Base-by-base conservation (phyloP, 2,113 vertebrate species). In the Thomomys bottae region DNA sequence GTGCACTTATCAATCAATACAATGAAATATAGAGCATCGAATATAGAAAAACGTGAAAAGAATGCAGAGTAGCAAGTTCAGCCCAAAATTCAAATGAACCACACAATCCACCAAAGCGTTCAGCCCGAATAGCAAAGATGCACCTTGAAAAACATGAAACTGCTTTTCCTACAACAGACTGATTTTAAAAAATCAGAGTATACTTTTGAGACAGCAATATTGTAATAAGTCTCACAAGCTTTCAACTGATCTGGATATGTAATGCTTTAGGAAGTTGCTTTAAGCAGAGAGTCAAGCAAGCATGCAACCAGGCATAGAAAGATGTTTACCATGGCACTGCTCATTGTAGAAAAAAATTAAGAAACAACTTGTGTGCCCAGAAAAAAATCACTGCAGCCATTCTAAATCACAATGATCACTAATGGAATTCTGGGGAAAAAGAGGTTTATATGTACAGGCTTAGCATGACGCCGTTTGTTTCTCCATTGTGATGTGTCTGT, bases 141-240 rank as follows among this genome's bases (percentile, higher is more conserved):
- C 23, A 84, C 20, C 76, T 83, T 83, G 18, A 54, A 87, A 88
- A 70, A 26, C 18, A 57, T 42, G 20, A 87, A 90, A 80, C 15
- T 24, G 67, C 61, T 71, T 78, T 57, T 78, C 63, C 84, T 0
- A 30, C 63, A 78, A 92, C 61, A 57, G 54, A 67, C 21, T 67
- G 34, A 84, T 57, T 54, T 54, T 15, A 89, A 84, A 57, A 15
- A 93, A 92, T 42, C 59, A 83, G 28, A 94, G 77, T 68, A 86
- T 64, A 68, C 10, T 72, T 93, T 49, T 12, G 11, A 40, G 28
- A 73, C 21, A 86, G 30, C 38, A 82, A 67, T 5, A 38, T 66
- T 49, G 8, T 49, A 87, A 87, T 40, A 89, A 85, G 26, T 83
- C 36, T 88, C 40, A 20, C 17, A 90, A 91, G 28, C 20, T 57